A percentile compares a stretch with the other conserved stretches of the same genome.
Evolutionary conservation across 2,113 vertebrate genomes (phyloP).

Genomic region (Callopanchax toddi): DNA sequence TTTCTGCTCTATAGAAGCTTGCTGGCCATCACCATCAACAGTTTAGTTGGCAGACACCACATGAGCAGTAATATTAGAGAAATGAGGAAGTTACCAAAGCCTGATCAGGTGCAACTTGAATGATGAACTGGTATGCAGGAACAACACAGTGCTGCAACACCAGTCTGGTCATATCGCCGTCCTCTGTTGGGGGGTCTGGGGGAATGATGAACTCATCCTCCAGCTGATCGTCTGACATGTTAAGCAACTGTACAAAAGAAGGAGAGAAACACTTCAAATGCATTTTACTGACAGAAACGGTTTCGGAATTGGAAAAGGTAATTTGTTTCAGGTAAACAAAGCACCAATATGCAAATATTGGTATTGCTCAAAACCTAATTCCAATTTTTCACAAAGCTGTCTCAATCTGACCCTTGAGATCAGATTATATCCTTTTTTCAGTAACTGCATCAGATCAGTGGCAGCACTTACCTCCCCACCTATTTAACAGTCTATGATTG

Average conservation of each 20-base stretch:
- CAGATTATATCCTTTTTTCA: too few species aligned
- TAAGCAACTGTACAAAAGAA: constrained; percentile 60
- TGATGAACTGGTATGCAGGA: constrained; percentile 79
- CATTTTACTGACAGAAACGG: background rate
- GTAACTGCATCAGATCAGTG: too few species aligned
- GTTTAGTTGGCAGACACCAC: background rate
- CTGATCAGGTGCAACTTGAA: constrained; percentile 77
- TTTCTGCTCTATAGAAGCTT: too few species aligned
- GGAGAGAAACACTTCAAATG: background rate
- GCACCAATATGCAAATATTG: background rate
- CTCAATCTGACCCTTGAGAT: too few species aligned
- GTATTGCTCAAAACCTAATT: too few species aligned
- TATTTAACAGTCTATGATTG: too few species aligned
- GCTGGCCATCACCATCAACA: background rate
- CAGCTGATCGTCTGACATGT: constrained; percentile 61
- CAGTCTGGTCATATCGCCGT: constrained; percentile 64
- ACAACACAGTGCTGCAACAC: constrained; percentile 75
- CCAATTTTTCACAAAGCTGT: too few species aligned
- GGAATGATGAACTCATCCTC: constrained; percentile 54
- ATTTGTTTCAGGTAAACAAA: background rate
- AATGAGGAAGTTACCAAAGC: constrained; percentile 49
- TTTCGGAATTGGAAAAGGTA: background rate
- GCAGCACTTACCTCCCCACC: too few species aligned
- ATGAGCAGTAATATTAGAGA: background rate
- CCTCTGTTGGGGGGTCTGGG: constrained; percentile 36